Evolutionary conservation across 1,140 invertebrate species (phyloP).

Genomic region (Trachelipus rathkii): DNA sequence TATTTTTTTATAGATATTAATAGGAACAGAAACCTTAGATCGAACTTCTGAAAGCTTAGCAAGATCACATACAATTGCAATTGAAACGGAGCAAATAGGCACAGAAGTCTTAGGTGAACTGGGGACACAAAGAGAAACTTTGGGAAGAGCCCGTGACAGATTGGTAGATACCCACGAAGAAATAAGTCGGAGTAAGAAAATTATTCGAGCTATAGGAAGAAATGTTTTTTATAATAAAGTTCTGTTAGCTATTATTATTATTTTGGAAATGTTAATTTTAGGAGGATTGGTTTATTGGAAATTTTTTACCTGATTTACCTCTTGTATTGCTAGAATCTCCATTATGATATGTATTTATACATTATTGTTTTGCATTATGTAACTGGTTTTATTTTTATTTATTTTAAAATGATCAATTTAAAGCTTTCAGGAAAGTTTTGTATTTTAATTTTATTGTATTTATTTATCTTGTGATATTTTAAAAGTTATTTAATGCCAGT

Average conservation of each 20-base stretch:
- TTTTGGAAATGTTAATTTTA: slow-evolving; percentile 61
- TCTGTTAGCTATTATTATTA: slow-evolving; percentile 63
- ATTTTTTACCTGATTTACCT: slow-evolving; percentile 50
- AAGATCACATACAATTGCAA: slow-evolving; percentile 51
- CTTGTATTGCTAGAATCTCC: no score
- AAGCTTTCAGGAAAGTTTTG: no score
- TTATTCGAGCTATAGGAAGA: slow-evolving; percentile 60
- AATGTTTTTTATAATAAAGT: slow-evolving; percentile 65
- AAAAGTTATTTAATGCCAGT: no score
- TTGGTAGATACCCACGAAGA: slow-evolving; percentile 62
- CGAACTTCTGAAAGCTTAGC: slow-evolving; percentile 63
- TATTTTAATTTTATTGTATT: no score
- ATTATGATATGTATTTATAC: no score
- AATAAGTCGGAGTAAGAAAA: slow-evolving; percentile 57
- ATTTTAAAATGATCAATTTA: no score
- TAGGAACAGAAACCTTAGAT: slow-evolving; percentile 59
- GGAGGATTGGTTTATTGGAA: slow-evolving; percentile 59
- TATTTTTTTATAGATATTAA: no score
- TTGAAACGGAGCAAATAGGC: slow-evolving; percentile 73
- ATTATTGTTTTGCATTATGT: no score
- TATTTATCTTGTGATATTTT: no score
- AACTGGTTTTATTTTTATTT: no score
- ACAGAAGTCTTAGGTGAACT: slow-evolving; percentile 68
- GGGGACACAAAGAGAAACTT: slow-evolving; percentile 60
- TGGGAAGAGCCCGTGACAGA: slow-evolving; percentile 59